These are phyloP conservation scores for Condylura cristata DNA, from an alignment of 2,113 vertebrate species.

Conservation along the genomic window DNA sequence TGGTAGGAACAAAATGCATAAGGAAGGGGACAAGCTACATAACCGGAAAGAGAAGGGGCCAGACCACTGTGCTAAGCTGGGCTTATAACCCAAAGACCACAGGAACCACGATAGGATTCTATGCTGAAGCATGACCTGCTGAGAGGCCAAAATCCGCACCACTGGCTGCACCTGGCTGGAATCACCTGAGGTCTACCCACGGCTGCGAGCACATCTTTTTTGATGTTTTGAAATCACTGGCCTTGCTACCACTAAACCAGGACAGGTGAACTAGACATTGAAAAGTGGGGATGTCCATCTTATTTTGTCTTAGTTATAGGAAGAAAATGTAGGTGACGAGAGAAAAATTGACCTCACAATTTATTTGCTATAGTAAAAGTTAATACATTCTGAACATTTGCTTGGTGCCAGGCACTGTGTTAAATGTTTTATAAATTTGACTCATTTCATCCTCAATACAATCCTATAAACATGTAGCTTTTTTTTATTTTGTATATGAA, in stretches of 20 bases:
- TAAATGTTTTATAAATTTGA: not conserved
- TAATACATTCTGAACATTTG: constrained; percentile 25
- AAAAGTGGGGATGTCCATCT: not conserved
- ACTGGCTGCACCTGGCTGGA: not conserved
- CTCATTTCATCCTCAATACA: not conserved
- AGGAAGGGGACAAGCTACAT: not conserved
- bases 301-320: not conserved
- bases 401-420: not conserved
- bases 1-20: not conserved
- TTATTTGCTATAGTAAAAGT: not conserved
- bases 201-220: not conserved
- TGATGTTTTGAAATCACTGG: not conserved
- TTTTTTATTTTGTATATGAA: not conserved
- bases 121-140: not conserved
- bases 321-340: not conserved
- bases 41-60: not conserved
- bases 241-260: not conserved
- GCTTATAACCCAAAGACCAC: not conserved
- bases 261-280: too few relatives aligned
- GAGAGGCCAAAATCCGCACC: not conserved
- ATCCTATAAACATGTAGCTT: not conserved
- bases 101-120: not conserved
- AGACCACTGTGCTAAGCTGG: not conserved
- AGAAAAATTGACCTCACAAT: not conserved
- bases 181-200: not conserved